These are phyloP conservation scores for Megaleporinus macrocephalus DNA, from an alignment of 2,113 vertebrate genomes.

Conservation along the genomic window DNA sequence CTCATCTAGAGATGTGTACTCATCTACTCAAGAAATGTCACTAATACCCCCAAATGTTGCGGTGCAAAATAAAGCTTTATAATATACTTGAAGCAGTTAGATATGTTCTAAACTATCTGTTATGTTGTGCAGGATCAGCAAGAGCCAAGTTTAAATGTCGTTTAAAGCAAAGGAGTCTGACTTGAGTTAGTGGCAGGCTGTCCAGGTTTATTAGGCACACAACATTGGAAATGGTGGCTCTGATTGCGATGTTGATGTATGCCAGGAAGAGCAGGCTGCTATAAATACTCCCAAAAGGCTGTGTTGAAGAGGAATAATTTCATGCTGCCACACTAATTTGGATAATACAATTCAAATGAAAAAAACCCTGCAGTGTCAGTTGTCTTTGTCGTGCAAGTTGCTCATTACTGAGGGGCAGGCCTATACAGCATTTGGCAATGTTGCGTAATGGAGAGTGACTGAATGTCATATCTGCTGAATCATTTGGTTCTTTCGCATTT, in stretches of 20 bases:
- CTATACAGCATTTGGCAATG: conserved; percentile 9
- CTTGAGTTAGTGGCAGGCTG: background rate
- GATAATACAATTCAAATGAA: conserved; percentile 35
- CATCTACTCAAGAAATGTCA: background rate
- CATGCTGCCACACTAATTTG: conserved; percentile 45
- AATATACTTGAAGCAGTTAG: background rate
- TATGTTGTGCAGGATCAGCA: background rate
- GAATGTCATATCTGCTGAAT: conserved; percentile 23
- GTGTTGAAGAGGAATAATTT: conserved; percentile 21
- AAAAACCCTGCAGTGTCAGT: conserved; percentile 32
- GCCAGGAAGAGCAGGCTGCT: conserved; percentile 25
- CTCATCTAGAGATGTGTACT: background rate
- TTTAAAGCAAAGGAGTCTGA: conserved; percentile 25
- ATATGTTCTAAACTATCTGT: conserved; percentile 3
- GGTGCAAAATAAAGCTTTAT: background rate
- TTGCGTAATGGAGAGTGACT: conserved; percentile 40
- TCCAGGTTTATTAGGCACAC: conserved; percentile 22
- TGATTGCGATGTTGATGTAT: conserved; percentile 40
- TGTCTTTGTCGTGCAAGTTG: conserved; percentile 37
- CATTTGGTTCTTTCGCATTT: background rate
- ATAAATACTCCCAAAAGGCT: conserved; percentile 34
- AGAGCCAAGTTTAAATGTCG: conserved; percentile 4
- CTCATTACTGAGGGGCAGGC: conserved; percentile 11
- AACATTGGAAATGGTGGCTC: background rate
- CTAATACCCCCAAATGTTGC: background rate